Evolutionary conservation across 2,888 invertebrate species (phyloP), one percentile per base, ranked within the genome.

Genomic region (Xanthorhoe spadicearia): DNA sequence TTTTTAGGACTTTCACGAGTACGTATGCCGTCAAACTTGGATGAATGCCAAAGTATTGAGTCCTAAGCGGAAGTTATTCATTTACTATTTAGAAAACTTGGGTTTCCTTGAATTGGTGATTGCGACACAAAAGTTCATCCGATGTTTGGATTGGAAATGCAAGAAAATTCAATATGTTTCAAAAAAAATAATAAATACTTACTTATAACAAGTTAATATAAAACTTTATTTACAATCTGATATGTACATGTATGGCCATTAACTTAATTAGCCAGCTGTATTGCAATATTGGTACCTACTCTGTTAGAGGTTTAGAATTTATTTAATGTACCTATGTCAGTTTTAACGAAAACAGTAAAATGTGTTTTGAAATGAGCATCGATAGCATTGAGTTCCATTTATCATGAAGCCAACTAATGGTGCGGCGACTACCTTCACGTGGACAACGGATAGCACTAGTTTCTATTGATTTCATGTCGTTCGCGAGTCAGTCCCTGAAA

Each of bases 401-500:
- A 61, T 56, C 65, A 59, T 60, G 73, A 73, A 73, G 71, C 73
- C 73, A 68, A 56, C 51, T 54, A 62, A 84, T 85, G 83, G 84
- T 78, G 57, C 35, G 50, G 56, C 58, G 57, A 63, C 19, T 57
- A 7, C 53, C 17, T 15, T 50, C 56, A 53, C 10, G 1, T 18
- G 57, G 48, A 56, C 46, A 38, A 35, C 18, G 18, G 38, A n/a
- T 38, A 15, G 38, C 59, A 59, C 35, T 4, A 38, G 59, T 51
- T 43, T 28, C 51, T 51, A 23, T 6, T 23, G 5, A 10, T 51
- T 32, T 50, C 15, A 17, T 17, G 35, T 13, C 49, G 49, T n/a
- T n/a, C 35, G 17, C 49, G 18, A 58, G 17, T 28, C 17, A 4
- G 38, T 43, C 13, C 1, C 18, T 13, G 4, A 53, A 53, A 28